Evolutionary conservation across 1,140 invertebrate species (phyloP).

Genomic region (Maconellicoccus hirsutus): DNA sequence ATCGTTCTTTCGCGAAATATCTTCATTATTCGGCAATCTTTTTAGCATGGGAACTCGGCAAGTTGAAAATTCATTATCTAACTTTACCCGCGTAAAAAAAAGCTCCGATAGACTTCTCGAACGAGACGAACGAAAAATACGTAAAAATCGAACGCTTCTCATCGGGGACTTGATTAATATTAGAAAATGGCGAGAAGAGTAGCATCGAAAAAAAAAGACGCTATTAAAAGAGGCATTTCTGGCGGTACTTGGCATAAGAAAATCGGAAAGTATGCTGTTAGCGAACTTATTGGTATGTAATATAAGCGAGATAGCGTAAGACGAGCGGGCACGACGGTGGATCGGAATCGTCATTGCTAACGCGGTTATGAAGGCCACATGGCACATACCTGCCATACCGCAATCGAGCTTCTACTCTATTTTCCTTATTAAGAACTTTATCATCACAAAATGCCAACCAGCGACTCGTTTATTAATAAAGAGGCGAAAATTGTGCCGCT

Average conservation of each 20-base stretch:
- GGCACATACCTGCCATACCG: slow-evolving; percentile 18
- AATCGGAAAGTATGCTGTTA: slow-evolving; percentile 18
- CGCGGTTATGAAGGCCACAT: slow-evolving; percentile 14
- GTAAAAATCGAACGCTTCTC: neutral
- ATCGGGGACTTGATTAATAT: neutral
- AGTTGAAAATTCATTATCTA: too few species aligned
- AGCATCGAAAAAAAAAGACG: neutral
- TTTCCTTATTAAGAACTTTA: slow-evolving; percentile 22
- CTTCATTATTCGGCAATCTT: too few species aligned
- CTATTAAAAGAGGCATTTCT: slow-evolving; percentile 2
- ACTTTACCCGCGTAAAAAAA: too few species aligned
- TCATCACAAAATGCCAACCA: slow-evolving; percentile 18
- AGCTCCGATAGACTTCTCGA: too few species aligned
- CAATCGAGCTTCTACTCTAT: slow-evolving; percentile 12
- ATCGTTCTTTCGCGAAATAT: too few species aligned
- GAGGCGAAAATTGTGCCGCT: slow-evolving; percentile 16
- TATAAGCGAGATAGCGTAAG: neutral
- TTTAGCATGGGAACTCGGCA: too few species aligned
- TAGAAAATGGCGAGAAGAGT: neutral
- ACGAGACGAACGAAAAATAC: neutral
- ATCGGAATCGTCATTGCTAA: slow-evolving; percentile 16
- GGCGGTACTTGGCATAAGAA: slow-evolving; percentile 12
- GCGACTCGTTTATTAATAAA: slow-evolving; percentile 6
- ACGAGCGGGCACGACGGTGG: neutral
- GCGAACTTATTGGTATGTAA: slow-evolving; percentile 22